Evolutionary conservation across 2,888 invertebrate genomes (phyloP).

Genomic region (Julus scandinavius): DNA sequence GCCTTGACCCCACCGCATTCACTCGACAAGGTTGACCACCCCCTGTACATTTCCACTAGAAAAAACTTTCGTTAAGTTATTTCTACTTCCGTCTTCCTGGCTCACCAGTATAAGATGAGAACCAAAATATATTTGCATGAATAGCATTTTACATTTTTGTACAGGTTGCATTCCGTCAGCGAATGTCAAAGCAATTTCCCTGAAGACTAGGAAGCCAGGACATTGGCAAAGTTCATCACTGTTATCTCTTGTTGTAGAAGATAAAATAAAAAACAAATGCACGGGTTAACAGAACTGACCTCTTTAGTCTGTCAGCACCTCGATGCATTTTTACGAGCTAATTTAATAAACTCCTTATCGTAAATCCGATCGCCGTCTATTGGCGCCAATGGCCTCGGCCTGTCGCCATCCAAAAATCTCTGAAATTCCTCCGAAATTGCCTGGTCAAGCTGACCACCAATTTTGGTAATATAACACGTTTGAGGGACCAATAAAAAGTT

Average conservation of each 20-base stretch:
- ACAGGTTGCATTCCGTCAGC: not conserved
- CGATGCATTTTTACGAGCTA: slow-evolving; percentile 18
- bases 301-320: slow-evolving; percentile 24
- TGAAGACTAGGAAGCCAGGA: not conserved
- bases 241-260: not conserved
- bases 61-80: not conserved
- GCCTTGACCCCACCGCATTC: not conserved
- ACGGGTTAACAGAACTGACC: not conserved
- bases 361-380: not conserved
- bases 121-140: not conserved
- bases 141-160: not conserved
- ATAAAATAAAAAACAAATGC: not conserved
- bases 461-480: slow-evolving; percentile 28
- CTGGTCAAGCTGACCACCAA: slow-evolving; percentile 26
- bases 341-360: not conserved
- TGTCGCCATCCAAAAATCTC: not conserved
- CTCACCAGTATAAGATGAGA: not conserved
- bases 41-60: not conserved
- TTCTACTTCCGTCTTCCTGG: slow-evolving; percentile 18
- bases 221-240: not conserved
- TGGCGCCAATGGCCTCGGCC: not conserved
- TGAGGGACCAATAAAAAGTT: slow-evolving; percentile 27
- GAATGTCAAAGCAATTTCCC: not conserved
- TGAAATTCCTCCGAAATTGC: slow-evolving; percentile 14
- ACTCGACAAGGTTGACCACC: slow-evolving; percentile 30